Evolutionary conservation across 37 sponge, comb jelly and placozoan species (phyloP), one percentile per base, ranked within the genome.

Genomic region (Beroe ovata): DNA sequence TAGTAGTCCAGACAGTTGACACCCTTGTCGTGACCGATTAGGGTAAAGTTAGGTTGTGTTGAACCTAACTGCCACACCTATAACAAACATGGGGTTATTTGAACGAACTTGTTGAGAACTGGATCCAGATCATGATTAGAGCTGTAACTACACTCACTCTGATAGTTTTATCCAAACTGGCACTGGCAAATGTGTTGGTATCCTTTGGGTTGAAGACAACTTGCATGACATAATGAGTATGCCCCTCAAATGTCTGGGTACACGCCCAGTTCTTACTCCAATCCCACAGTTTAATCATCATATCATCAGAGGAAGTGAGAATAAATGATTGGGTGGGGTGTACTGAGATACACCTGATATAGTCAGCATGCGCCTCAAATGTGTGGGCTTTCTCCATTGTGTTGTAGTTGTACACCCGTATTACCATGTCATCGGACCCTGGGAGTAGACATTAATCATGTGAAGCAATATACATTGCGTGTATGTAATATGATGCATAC

Each of bases 161-260:
- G 89, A 97, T 92, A 23, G 95, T 95, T 29, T 92, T 88, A 88
- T 97, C 99, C 20, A 97, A 93, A 33, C 94, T 94, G 58, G 95
- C 95, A 89, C 95, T 95, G 61, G 95, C 99, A 89, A 97, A 97
- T 88, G 93, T 96, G 94, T 97, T 97, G 92, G 92, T 95, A 91
- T 97, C 99, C 88, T 97, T 97, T 32, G 99, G 99, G 90, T 97
- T 97, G 90, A 97, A 89, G 8, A 94, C 99, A 29, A 97, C 93
- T 92, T 95, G 94, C 99, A 97, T 97, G 88, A 97, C 96, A 64
- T 95, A 97, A 72, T 97, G 99, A 42, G 93, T 71, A 92, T 97
- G 99, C 21, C 99, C 99, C 72, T 97, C 99, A 69, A 97, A 95
- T 32, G 94, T 93, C 60, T 97, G 99, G 18, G 90, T 72, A 66